A percentile compares a stretch with the other conserved stretches of the same genome.
These are phyloP conservation scores for Clepsis dumicolana DNA, from an alignment of 2,888 invertebrate species.

Conservation along the genomic window DNA sequence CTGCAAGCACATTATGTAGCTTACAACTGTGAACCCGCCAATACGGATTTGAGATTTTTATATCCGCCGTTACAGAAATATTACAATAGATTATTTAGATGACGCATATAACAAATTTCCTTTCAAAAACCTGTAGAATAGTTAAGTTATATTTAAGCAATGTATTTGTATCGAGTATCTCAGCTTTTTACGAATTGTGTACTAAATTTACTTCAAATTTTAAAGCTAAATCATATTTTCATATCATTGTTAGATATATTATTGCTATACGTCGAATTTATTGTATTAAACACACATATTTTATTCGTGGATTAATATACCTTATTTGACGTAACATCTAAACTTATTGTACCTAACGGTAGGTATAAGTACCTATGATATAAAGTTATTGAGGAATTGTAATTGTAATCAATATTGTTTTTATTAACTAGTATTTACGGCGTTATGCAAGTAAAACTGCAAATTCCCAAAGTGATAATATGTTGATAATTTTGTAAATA, in stretches of 20 bases:
- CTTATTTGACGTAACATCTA: constrained; percentile 43
- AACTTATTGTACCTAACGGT: constrained; percentile 36
- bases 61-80: neutral
- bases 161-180: constrained; percentile 33
- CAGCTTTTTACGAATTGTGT: constrained; percentile 35
- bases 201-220: constrained; percentile 34
- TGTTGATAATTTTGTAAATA: constrained; percentile 86
- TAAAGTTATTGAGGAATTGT: constrained; percentile 72
- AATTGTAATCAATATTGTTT: constrained; percentile 79
- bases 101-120: neutral
- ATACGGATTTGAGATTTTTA: constrained; percentile 11
- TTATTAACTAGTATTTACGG: constrained; percentile 73
- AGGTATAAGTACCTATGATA: constrained; percentile 46
- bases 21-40: neutral
- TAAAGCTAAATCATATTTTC: constrained; percentile 42
- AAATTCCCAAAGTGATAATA: constrained; percentile 86
- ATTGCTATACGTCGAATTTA: constrained; percentile 40
- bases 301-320: constrained; percentile 38
- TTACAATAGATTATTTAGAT: neutral
- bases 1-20: neutral
- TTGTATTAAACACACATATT: constrained; percentile 37
- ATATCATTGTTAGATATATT: constrained; percentile 42
- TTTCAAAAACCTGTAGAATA: constrained; percentile 17
- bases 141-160: constrained; percentile 15
- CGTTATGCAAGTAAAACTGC: constrained; percentile 84